Base-by-base conservation (phyloP, 2,797 vertebrate genomes). In the Pygocentrus nattereri region DNA sequence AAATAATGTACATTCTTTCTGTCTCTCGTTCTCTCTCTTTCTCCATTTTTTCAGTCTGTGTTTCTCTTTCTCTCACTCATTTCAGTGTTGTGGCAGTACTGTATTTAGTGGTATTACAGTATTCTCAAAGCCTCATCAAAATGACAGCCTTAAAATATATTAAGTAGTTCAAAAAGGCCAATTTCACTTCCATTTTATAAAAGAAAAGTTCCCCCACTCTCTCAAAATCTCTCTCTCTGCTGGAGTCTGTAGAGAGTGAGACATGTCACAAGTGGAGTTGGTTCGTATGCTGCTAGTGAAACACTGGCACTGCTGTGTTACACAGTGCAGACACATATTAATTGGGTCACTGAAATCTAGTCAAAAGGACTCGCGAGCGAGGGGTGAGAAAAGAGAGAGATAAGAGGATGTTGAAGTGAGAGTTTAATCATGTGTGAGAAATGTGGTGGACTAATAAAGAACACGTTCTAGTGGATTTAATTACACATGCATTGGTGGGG, bases 381-480 rank as follows among this genome's bases (percentile, higher is more conserved):
- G 18, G 44, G 72, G 13, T 41, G 49, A 25, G 6, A 30, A 41
- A 4, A 49, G 75, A 18, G 4, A 65, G 5, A 16, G 61, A 23
- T 15, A 18, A 56, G 59, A 74, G 38, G 25, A 56, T 41, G 64
- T 61, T 31, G 50, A 80, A 67, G 19, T 41, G 23, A 72, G 50
- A 49, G 47, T 11, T 23, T 77, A 80, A 23, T 78, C 27, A 13
- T 64, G 65, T 72, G 62, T 64, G 65, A 82, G 71, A 65, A 84
- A 54, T 76, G 83, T 13, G 62, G 76, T 84, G 47, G 52, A 23
- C 56, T 75, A 78, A 86, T 82, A 62, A 76, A 75, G 73, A 74
- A 65, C 25, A 85, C 21, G 61, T 61, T 70, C 65, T 61, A 71
- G 31, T 69, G 58, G 68, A 78, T 82, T 64, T 81, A 81, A 82